Evolutionary conservation across 1,140 invertebrate genomes (phyloP), one percentile per base, ranked within the genome.

Genomic region (Colletes gigas): DNA sequence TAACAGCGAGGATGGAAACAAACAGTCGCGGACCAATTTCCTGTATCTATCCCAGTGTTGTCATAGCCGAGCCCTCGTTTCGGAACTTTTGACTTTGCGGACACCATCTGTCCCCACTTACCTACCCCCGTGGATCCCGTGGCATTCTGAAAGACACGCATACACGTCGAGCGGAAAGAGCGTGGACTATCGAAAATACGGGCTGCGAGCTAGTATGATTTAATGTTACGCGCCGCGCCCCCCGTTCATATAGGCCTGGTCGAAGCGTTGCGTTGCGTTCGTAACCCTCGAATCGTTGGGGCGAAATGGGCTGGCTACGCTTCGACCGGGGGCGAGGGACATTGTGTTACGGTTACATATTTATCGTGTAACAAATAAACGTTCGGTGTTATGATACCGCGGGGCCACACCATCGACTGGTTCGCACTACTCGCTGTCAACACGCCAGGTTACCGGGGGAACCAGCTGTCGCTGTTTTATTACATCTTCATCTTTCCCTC

Each of bases 311-410:
- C 30, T 55, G 44, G 39, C 1, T 63, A 47, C 14, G 83, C 39
- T 66, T 3, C 15, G n/a, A 73, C 59, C n/a, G 69, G 77, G 77
- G 77, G 52, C 0, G 50, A 79, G 21, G 8, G 74, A 85, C 89
- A 92, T 92, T 92, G 91, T 92, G 89, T 91, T 92, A 89, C 91
- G 92, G 91, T 92, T 92, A 93, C 91, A 92, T 92, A 93, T 93
- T 93, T 93, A 93, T 93, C 91, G 91, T 87, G 89, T 92, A 92
- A 93, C 91, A 93, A 93, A 93, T 91, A 93, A 91, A 90, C 91
- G 91, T 92, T 90, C 85, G 86, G 88, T 93, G 91, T 93, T 93
- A 90, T 93, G 91, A 93, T 93, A 93, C 91, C 90, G 88, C 81
- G 78, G 84, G 86, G 89, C 85, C 88, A 82, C 86, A 89, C 83